Conservation (phyloP, 1,140 invertebrate genomes). For the Sarcophaga bullata region DNA sequence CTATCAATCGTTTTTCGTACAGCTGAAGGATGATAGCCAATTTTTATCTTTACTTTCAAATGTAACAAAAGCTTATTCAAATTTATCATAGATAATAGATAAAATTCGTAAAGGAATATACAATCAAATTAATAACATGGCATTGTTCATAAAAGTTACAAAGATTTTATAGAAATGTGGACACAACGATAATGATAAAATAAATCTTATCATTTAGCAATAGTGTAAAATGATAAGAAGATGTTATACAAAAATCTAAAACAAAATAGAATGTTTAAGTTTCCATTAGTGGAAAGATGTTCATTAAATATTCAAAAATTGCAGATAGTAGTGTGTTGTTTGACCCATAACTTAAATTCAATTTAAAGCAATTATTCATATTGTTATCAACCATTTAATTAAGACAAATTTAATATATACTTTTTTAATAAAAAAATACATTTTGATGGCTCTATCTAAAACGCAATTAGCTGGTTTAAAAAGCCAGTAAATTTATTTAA, state of each 20-base stretch:
- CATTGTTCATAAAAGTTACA: not conserved
- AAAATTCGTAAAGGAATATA: no score
- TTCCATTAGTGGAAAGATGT: not conserved
- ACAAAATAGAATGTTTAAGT: not conserved
- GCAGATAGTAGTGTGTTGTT: conserved; percentile 9
- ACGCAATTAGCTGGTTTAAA: not conserved
- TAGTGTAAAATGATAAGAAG: conserved; percentile 21
- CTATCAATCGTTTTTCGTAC: no score
- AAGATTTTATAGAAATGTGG: conserved; percentile 6
- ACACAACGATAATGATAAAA: conserved; percentile 22
- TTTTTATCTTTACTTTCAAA: no score
- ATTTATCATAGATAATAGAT: no score
- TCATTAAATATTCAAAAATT: not conserved
- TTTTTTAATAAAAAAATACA: not conserved
- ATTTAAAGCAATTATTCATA: conserved; percentile 15
- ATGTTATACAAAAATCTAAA: not conserved
- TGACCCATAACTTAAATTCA: conserved; percentile 24
- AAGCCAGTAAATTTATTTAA: not conserved
- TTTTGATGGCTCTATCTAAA: not conserved
- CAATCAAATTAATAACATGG: no score
- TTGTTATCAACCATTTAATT: not conserved
- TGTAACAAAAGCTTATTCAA: no score
- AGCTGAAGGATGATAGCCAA: no score
- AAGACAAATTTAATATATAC: not conserved
- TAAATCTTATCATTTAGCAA: conserved; percentile 11